Base-by-base conservation (phyloP, 2,797 vertebrate genomes). In the Sebastes hopkinsi region DNA sequence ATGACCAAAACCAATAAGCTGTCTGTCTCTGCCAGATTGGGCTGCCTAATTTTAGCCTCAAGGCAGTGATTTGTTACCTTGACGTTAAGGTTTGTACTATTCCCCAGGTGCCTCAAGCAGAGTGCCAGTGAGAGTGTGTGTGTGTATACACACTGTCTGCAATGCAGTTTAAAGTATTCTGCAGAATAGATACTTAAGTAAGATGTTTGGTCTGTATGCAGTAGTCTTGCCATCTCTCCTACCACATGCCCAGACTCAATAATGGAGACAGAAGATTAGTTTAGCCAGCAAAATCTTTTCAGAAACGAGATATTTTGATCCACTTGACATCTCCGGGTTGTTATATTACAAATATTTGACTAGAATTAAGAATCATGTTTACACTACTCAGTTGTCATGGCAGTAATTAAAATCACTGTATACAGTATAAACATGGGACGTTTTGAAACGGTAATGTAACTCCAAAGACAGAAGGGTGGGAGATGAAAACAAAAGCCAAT, bases 11-110 rank as follows among this genome's bases (percentile, higher is more conserved):
- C 81, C 80, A 72, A 87, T 71, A 75, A 59, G 66, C 54, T 42
- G 16, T 80, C 50, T 85, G 77, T 88, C 67, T 68, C 77, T 89
- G 84, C 78, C 81, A 84, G 76, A 92, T 81, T 90, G 77, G 20
- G 42, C 42, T 62, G 65, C 66, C 77, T 89, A 80, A 86, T 86
- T 85, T 84, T 83, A 87, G 81, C 89, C 86, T 89, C 20, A 60
- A 82, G 90, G 84, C 81, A 86, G 84, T 85, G 86, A 93, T 93
- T 92, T 90, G 84, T 94, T 91, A 90, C 84, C 87, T 92, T 91
- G 90, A 91, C 79, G 30, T 83, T 83, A 85, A 73, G 90, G 74
- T 89, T 88, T 87, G 72, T 77, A 36, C 75, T 81, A 88, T 86
- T 84, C 87, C 87, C 91, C 88, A 85, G 70, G 77, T 80, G 77